phyloP scores from a whole-genome alignment of 2,888 invertebrate species.

The Alitta virens region DNA sequence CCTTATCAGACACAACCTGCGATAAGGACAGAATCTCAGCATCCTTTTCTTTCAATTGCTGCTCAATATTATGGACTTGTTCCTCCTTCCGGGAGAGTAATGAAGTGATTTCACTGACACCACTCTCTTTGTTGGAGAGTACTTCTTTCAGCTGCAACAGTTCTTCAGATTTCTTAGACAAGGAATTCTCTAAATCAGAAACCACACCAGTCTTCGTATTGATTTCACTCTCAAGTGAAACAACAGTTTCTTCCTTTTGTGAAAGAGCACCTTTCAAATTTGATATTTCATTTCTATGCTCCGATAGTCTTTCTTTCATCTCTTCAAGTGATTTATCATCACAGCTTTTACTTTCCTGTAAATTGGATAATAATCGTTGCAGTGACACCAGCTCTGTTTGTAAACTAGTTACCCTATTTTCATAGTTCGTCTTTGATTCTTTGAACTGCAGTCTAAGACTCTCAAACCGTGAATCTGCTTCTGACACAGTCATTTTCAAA shows the following conservation, averaged over 20 bases:
- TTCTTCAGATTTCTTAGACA: too few species aligned
- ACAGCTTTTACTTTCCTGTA: not conserved
- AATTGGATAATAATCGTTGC: not conserved
- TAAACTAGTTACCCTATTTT: too few species aligned
- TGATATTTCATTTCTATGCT: not conserved
- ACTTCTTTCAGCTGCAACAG: too few species aligned
- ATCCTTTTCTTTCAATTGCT: not conserved
- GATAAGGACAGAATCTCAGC: not conserved
- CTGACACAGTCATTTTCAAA: not conserved
- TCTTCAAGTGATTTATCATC: constrained; percentile 9
- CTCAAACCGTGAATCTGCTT: too few species aligned
- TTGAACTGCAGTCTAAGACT: too few species aligned
- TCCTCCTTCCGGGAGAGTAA: not conserved
- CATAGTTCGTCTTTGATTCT: too few species aligned
- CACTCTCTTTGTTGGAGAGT: too few species aligned
- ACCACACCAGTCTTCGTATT: too few species aligned
- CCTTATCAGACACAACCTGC: not conserved
- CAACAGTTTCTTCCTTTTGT: not conserved
- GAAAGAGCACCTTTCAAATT: constrained; percentile 1
- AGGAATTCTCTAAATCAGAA: too few species aligned
- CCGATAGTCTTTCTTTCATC: constrained; percentile 4
- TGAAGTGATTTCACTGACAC: too few species aligned
- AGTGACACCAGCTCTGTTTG: not conserved
- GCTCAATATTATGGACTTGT: not conserved
- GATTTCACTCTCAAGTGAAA: too few species aligned